phyloP scores from a whole-genome alignment of 2,113 vertebrate genomes.

The Asarcornis scutulata region DNA sequence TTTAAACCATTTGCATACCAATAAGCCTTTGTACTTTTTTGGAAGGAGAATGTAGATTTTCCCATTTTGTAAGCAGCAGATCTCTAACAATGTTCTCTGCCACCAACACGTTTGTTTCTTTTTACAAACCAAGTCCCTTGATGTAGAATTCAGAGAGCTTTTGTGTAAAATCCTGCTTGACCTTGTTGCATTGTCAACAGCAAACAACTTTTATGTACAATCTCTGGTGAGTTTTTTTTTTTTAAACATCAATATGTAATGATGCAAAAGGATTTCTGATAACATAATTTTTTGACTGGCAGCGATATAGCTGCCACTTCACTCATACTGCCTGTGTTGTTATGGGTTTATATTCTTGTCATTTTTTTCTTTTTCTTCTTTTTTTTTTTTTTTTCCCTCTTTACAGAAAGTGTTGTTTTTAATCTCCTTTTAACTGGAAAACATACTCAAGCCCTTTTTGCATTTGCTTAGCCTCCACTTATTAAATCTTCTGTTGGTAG shows the following conservation, averaged over 20 bases:
- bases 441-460: constrained; percentile 27
- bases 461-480: constrained; percentile 55
- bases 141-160: constrained; percentile 30
- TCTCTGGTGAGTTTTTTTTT: constrained; percentile 42
- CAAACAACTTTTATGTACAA: constrained; percentile 26
- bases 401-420: not conserved
- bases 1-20: not conserved
- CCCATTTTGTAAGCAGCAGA: not conserved
- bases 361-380: not conserved
- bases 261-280: constrained; percentile 48
- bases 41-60: not conserved
- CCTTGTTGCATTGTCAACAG: constrained; percentile 37
- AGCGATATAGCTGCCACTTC: constrained; percentile 35
- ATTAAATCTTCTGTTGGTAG: constrained; percentile 19
- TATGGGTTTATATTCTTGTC: constrained; percentile 9
- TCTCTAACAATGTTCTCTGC: not conserved
- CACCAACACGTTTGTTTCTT: not conserved
- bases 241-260: not conserved
- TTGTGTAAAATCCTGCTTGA: constrained; percentile 20
- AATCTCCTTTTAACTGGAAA: constrained; percentile 57
- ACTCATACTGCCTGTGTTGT: not conserved
- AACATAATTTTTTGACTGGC: constrained; percentile 50
- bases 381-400: not conserved
- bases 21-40: not conserved
- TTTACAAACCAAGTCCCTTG: constrained; percentile 1